Base-by-base conservation (phyloP, 2,888 invertebrate genomes). In the Apoderus coryli region DNA sequence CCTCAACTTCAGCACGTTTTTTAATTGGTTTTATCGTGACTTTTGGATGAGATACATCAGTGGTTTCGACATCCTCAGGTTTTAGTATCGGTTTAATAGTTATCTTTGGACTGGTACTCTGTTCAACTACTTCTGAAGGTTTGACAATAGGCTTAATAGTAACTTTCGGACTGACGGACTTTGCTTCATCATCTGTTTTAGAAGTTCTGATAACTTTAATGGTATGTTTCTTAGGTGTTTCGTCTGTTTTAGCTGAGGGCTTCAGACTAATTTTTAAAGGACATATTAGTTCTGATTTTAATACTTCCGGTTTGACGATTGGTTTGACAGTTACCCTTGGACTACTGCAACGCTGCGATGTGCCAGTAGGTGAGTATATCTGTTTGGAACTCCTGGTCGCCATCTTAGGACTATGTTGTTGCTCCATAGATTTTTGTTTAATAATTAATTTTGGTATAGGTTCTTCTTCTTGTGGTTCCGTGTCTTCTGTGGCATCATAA, bases 81-180 rank as follows among this genome's bases (percentile, higher is more conserved):
- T 65, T 65, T 49, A 64, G 48, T 47, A 67, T 63, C 49, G 66
- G 65, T 56, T 67, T 67, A 53, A 67, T 67, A 50, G 47, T 48
- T 14, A 65, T 64, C 56, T 65, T 65, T 48, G 67, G 65, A 34
- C 45, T 50, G 22, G 41, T 45, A 3, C 38, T 35, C 23, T 41
- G 33, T 25, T 41, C 43, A 9, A 27, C 28, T 19, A 43, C 42
- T 31, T 52, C 49, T 11, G 34, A 34, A 6, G 25, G 32, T 19
- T 30, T 37, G 14, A 37, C 39, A 22, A 47, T 39, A 13, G 65
- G 62, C 54, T 64, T 65, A 39, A 65, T 64, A 53, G 62, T 64
- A 49, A 65, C 53, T 56, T 64, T 65, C 52, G 64, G 63, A 6
- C 14, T 26, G 4, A 26, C 4, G 6, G 6, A n/a, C 25, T 24